Evolutionary conservation across 2,888 invertebrate genomes (phyloP).

Genomic region (Mystacides longicornis): DNA sequence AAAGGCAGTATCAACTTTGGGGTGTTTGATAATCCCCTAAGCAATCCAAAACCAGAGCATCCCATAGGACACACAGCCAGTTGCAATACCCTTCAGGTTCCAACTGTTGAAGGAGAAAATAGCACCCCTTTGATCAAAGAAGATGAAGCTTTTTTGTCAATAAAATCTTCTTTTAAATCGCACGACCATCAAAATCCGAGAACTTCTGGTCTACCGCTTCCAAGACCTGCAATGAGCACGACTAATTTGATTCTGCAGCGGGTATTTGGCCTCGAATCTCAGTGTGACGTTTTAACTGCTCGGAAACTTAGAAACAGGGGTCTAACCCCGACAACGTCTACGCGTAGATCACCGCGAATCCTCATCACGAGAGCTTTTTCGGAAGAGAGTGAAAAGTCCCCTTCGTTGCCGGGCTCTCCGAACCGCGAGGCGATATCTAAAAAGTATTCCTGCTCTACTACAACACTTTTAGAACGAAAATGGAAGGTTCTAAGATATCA

Average conservation of each 20-base stretch:
- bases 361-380: conserved; percentile 67
- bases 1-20: conserved; percentile 36
- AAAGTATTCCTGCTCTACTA: conserved; percentile 37
- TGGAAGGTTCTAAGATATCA: conserved; percentile 33
- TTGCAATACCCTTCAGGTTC: conserved; percentile 62
- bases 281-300: conserved; percentile 15
- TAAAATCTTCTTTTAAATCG: conserved; percentile 28
- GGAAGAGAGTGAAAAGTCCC: conserved; percentile 58
- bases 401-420: conserved; percentile 37
- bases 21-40: conserved; percentile 29
- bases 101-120: conserved; percentile 43
- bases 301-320: conserved; percentile 30
- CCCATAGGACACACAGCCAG: conserved; percentile 56
- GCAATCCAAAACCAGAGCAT: conserved; percentile 31
- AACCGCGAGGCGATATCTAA: conserved; percentile 32
- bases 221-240: conserved; percentile 46
- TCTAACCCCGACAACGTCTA: conserved; percentile 28
- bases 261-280: conserved; percentile 48
- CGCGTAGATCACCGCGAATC: conserved; percentile 58
- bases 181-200: conserved; percentile 29
- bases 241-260: conserved; percentile 55
- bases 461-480: conserved; percentile 35
- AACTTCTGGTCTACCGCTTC: conserved; percentile 42
- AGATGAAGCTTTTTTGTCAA: conserved; percentile 30
- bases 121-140: conserved; percentile 21